Percentiles rank a stretch among this genome's conserved stretches.
phyloP scores from a whole-genome alignment of 1,140 invertebrate species.

The Bombus terrestris region DNA sequence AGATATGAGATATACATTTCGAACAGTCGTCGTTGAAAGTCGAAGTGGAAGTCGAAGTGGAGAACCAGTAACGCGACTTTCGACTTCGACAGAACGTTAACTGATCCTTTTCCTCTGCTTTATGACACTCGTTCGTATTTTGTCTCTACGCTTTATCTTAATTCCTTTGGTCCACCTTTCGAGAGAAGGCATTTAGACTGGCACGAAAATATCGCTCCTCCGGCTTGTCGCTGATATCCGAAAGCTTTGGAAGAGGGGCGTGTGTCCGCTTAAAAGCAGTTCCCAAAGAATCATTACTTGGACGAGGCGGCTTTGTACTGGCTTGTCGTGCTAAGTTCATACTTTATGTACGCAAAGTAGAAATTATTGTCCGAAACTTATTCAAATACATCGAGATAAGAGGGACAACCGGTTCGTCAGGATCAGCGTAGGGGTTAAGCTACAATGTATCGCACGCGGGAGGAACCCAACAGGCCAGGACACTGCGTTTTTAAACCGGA shows the following conservation, averaged over 20 bases:
- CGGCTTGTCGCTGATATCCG: conserved; percentile 13
- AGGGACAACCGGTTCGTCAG: conserved; percentile 60
- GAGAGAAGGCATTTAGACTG: conserved; percentile 15
- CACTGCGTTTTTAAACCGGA: conserved; percentile 38
- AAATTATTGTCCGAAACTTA: conserved; percentile 56
- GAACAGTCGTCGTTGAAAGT: neutral
- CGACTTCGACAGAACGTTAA: neutral
- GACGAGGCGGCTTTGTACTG: conserved; percentile 30
- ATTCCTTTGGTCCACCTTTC: conserved; percentile 8
- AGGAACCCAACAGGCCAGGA: neutral
- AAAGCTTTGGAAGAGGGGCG: neutral
- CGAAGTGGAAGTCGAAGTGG: neutral
- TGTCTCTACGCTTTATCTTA: conserved; percentile 37
- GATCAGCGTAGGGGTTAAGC: conserved; percentile 38
- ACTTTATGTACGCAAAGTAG: conserved; percentile 46
- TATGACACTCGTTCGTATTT: neutral
- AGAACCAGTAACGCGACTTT: neutral
- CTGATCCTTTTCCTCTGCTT: neutral
- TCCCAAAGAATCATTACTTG: conserved; percentile 39
- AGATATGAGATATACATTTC: too few species aligned
- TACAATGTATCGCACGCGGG: conserved; percentile 16
- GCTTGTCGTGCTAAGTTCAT: conserved; percentile 41
- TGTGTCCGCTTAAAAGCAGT: conserved; percentile 27
- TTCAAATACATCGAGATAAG: conserved; percentile 63
- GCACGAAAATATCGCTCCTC: conserved; percentile 21